Percentiles rank a stretch among this genome's conserved stretches.
phyloP scores from a whole-genome alignment of 2,888 invertebrate species.

The Chrysolina haemoptera region DNA sequence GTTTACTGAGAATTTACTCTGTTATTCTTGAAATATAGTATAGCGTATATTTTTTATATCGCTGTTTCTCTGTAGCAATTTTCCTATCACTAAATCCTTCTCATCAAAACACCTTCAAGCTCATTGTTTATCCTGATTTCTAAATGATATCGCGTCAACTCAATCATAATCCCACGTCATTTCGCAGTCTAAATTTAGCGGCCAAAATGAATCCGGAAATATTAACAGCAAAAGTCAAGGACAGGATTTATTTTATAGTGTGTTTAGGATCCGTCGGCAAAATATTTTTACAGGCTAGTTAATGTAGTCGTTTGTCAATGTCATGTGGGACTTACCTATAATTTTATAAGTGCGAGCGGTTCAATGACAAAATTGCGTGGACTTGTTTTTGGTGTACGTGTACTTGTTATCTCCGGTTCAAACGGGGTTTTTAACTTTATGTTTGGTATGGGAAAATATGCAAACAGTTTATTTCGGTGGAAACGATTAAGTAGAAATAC shows the following conservation, averaged over 20 bases:
- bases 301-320: background rate
- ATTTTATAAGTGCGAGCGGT: background rate
- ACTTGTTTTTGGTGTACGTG: background rate
- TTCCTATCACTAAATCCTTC: background rate
- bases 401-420: background rate
- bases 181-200: conserved; percentile 8
- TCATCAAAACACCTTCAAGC: background rate
- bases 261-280: background rate
- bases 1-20: no score
- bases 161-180: background rate
- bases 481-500: background rate
- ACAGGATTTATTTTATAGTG: conserved; percentile 21
- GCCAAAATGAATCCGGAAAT: conserved; percentile 15
- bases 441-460: background rate
- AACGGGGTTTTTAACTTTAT: background rate
- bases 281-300: background rate
- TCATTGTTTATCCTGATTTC: background rate
- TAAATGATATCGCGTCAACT: background rate
- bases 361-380: background rate
- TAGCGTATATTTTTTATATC: no score
- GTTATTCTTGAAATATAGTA: no score
- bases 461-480: background rate
- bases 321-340: background rate
- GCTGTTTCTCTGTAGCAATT: background rate
- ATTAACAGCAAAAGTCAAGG: conserved; percentile 16